Base-by-base conservation (phyloP, 2,888 invertebrate species). In the Cheilosia soror region DNA sequence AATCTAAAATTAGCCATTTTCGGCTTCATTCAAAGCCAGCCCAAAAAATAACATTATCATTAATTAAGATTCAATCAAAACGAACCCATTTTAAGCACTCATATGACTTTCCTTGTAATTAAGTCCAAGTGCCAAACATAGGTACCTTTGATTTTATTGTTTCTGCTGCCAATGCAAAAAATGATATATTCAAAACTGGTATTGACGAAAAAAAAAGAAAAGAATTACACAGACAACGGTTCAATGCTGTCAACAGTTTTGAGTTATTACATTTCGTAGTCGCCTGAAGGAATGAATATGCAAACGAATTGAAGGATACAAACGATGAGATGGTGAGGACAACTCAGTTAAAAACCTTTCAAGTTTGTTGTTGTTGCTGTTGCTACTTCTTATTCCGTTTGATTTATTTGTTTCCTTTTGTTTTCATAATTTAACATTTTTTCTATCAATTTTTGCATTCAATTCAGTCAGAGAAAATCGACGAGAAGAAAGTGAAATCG, bases 211-310 rank as follows among this genome's bases (percentile, higher is more conserved):
- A 71, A 47, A 62, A 53, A 58, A n/a, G n/a, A 72, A 55, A 37
- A 65, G 25, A 58, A 65, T 15, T 27, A 49, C 40, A 69, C 57
- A 42, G 58, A 60, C 42, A 72, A 73, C 78, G 73, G 63, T 68
- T 42, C 83, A 49, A 68, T 60, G 78, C 83, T 78, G 83, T 83
- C 83, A 78, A 77, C 68, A 68, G 55, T 83, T 83, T 78, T 83
- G 83, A 83, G 83, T 83, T 83, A 83, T 83, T 83, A 83, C 83
- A 83, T 83, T 78, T 83, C 83, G 68, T 27, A 73, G 62, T 78
- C 42, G 72, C 83, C 78, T 78, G 78, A 83, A 83, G 83, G 78
- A 78, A 83, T 63, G 68, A 83, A 68, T 73, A 83, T 83, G 73
- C 63, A 83, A 83, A 83, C 60, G 72, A 73, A 78, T 77, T 72